Evolutionary conservation across 2,797 vertebrate genomes (phyloP).

Genomic region (Rousettus madagascariensis): DNA sequence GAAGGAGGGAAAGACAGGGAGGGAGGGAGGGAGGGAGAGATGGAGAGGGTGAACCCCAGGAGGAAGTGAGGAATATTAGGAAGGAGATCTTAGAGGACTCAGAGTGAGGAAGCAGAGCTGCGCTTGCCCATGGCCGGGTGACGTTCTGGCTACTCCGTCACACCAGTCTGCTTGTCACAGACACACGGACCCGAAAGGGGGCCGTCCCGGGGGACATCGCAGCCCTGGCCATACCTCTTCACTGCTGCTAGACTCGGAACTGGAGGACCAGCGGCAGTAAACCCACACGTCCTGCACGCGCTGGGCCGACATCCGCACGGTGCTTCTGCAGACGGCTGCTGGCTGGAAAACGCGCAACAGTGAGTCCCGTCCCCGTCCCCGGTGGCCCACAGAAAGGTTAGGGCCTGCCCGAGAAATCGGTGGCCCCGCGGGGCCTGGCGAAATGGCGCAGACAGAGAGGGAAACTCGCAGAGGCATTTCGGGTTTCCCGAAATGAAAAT

Average conservation of each 20-base stretch:
- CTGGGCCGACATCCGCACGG: conserved; percentile 53
- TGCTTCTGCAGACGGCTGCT: conserved; percentile 77
- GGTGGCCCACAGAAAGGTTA: accelerated
- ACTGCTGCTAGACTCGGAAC: conserved; percentile 81
- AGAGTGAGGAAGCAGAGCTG: not conserved
- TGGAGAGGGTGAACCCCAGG: not conserved
- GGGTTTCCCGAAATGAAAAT: not conserved
- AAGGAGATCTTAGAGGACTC: accelerated
- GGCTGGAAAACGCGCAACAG: conserved; percentile 50
- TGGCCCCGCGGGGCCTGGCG: accelerated
- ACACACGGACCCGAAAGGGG: accelerated
- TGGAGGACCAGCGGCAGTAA: conserved; percentile 70
- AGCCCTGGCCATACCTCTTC: conserved; percentile 82
- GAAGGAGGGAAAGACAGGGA: too few relatives aligned
- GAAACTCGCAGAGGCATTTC: not conserved
- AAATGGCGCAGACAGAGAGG: not conserved
- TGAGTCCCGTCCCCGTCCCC: accelerated
- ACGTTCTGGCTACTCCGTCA: accelerated
- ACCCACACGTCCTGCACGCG: conserved; percentile 37
- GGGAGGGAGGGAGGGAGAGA: too few relatives aligned
- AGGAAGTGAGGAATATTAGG: not conserved
- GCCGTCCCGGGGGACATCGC: accelerated
- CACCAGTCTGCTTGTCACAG: not conserved
- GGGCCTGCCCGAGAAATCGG: not conserved
- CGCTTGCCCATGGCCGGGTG: accelerated